A percentile compares a stretch with the other conserved stretches of the same genome.
Conservation (phyloP, 2,797 vertebrate genomes). For the Thaleichthys pacificus region DNA sequence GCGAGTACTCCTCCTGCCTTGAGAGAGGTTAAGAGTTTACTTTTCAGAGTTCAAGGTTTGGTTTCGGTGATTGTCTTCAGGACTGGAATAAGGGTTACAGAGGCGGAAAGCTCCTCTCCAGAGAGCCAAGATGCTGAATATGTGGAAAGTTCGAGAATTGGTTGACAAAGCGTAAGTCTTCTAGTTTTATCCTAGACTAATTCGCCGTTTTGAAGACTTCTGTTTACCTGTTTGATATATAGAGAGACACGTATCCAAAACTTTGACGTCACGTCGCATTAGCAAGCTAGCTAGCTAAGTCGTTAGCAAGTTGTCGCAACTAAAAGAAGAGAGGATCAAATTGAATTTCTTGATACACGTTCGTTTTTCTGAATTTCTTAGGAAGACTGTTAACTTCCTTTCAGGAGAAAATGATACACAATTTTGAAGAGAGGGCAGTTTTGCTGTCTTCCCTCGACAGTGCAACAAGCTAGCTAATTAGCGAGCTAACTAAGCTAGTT, state of each 20-base stretch:
- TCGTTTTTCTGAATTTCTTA: not conserved
- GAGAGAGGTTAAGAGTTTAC: constrained; percentile 69
- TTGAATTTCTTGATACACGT: not conserved
- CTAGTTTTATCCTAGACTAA: constrained; percentile 15
- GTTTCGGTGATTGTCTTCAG: constrained; percentile 57
- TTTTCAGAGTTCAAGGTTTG: constrained; percentile 72
- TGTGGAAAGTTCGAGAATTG: constrained; percentile 98
- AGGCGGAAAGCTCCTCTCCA: constrained; percentile 67
- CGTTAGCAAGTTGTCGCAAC: not conserved
- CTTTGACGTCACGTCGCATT: constrained; percentile 76
- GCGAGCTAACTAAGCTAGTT: constrained; percentile 60
- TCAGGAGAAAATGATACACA: too few relatives aligned
- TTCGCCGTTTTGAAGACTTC: constrained; percentile 40
- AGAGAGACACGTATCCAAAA: constrained; percentile 81
- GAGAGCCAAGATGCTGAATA: constrained; percentile 87
- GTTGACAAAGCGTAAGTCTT: constrained; percentile 98
- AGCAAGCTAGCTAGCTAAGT: constrained; percentile 55
- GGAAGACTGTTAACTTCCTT: not conserved
- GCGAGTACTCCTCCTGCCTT: constrained; percentile 61
- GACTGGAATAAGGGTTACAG: constrained; percentile 63
- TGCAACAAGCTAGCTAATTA: not conserved
- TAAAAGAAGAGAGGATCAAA: not conserved
- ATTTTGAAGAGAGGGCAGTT: not conserved
- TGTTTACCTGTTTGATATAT: constrained; percentile 70
- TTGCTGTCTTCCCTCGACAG: not conserved